Evolutionary conservation across 2,113 vertebrate genomes (phyloP).

Genomic region (Morphnarchus princeps): DNA sequence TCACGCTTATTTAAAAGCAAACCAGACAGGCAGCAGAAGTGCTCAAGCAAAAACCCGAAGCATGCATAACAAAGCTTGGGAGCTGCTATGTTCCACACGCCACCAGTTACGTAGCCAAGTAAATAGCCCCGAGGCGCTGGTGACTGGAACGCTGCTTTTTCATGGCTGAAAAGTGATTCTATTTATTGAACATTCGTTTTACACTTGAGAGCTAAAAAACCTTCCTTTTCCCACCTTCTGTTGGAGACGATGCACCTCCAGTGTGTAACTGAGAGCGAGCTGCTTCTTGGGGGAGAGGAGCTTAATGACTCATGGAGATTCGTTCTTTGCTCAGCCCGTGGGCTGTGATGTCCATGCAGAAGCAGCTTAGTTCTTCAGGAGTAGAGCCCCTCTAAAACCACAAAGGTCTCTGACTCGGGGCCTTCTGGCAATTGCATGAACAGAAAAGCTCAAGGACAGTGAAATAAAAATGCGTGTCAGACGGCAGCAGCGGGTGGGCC

Average conservation of each 20-base stretch:
- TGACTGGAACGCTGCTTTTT: background rate
- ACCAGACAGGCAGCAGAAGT: background rate
- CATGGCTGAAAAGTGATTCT: background rate
- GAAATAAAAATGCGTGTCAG: background rate
- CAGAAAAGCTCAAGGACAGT: background rate
- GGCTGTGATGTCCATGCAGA: background rate
- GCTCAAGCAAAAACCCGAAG: background rate
- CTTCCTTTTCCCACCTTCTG: background rate
- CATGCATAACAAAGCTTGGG: background rate
- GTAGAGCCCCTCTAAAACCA: background rate
- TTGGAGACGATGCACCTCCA: rapidly evolving
- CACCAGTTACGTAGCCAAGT: background rate
- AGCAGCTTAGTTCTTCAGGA: background rate
- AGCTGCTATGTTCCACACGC: background rate
- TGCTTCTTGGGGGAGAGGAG: background rate
- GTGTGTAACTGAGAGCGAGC: background rate
- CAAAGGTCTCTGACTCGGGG: background rate
- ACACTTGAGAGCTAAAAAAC: background rate
- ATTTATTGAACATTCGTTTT: background rate
- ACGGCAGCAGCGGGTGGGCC: rapidly evolving
- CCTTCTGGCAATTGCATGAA: background rate
- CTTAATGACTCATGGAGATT: background rate
- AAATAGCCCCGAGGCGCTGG: background rate
- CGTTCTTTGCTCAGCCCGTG: background rate
- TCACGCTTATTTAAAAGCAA: background rate